Conservation (phyloP, 2,113 vertebrate species). For the Beaufortia kweichowensis region DNA sequence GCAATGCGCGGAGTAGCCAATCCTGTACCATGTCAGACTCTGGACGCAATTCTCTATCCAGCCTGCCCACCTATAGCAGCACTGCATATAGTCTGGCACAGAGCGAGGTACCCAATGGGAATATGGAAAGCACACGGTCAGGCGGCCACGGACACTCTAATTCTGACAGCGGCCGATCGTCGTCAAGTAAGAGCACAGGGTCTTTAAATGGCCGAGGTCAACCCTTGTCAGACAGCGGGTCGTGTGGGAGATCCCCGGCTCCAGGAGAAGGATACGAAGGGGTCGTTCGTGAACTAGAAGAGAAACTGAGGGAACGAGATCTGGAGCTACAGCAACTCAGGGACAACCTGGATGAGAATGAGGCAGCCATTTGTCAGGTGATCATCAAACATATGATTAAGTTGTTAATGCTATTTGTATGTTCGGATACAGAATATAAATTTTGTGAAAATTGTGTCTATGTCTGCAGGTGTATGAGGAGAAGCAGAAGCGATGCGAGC, state of each 20-base stretch:
- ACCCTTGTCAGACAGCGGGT: conserved; percentile 87
- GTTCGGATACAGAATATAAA: neutral
- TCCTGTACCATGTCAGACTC: conserved; percentile 93
- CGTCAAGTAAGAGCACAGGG: conserved; percentile 95
- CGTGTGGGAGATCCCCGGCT: conserved; percentile 83
- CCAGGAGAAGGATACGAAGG: conserved; percentile 83
- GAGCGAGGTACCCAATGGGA: conserved; percentile 74
- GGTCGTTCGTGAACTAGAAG: conserved; percentile 90
- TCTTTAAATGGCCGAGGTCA: conserved; percentile 84
- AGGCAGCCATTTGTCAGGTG: conserved; percentile 91
- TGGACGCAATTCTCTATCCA: conserved; percentile 95
- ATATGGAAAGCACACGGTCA: conserved; percentile 62
- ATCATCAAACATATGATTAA: neutral
- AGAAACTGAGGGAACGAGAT: conserved; percentile 90
- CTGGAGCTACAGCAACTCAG: conserved; percentile 87
- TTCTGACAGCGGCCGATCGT: conserved; percentile 95
- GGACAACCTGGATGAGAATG: conserved; percentile 92
- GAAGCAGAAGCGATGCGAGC: conserved; percentile 86
- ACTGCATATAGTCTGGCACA: conserved; percentile 84
- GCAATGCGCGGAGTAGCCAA: conserved; percentile 75
- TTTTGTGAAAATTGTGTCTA: neutral
- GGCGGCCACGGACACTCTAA: conserved; percentile 80
- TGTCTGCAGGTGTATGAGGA: conserved; percentile 85
- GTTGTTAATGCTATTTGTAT: neutral
- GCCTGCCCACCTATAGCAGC: conserved; percentile 94